These are phyloP conservation scores for Clitarchus hookeri DNA, from an alignment of 2,888 invertebrate species.

Conservation along the genomic window DNA sequence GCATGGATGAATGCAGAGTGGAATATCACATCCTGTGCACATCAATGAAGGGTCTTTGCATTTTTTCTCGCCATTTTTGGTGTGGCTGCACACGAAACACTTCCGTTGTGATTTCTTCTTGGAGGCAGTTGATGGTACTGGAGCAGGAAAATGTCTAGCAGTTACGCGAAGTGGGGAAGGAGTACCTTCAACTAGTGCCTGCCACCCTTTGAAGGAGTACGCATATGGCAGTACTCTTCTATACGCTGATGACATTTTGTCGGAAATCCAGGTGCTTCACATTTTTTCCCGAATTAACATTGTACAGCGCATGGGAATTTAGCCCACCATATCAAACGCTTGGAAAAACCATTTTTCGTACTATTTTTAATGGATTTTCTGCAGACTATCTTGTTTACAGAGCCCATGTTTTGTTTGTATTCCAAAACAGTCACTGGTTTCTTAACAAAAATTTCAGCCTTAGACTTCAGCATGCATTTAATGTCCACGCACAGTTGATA, in stretches of 20 bases:
- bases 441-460: not conserved
- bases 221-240: not conserved
- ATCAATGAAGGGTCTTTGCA: not conserved
- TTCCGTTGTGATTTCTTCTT: not conserved
- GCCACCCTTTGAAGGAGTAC: not conserved
- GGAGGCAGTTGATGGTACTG: too few species aligned
- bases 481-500: not conserved
- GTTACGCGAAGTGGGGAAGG: not conserved
- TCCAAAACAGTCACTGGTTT: too few species aligned
- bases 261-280: not conserved
- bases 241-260: not conserved
- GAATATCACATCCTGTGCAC: conserved; percentile 15
- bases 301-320: not conserved
- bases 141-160: not conserved
- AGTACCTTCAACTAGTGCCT: not conserved
- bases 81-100: not conserved
- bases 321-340: not conserved
- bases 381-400: not conserved
- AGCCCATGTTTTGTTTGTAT: conserved; percentile 6
- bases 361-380: not conserved
- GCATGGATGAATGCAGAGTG: conserved; percentile 27
- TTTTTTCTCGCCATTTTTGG: not conserved
- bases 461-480: not conserved
- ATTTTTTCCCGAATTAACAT: not conserved
- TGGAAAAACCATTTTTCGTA: conserved; percentile 16